Conservation (phyloP, 1,140 invertebrate genomes). For the Drosophila ogumai region DNA sequence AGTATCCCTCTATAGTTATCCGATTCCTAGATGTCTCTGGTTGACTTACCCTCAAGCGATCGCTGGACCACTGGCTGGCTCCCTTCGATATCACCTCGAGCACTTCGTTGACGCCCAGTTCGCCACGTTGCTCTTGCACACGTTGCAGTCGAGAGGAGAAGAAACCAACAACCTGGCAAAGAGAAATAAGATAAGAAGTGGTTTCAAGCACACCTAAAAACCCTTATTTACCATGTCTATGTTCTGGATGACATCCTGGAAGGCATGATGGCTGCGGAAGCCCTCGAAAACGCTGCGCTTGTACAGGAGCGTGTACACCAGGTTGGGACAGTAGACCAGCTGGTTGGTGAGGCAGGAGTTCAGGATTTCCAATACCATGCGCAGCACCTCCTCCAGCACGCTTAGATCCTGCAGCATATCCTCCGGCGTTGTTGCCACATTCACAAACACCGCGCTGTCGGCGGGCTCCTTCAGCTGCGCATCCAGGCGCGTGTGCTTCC, state of each 20-base stretch:
- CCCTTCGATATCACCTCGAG: conserved; percentile 94
- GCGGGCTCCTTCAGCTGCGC: conserved; percentile 82
- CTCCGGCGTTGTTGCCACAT: conserved; percentile 77
- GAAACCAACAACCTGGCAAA: conserved; percentile 92
- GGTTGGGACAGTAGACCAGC: conserved; percentile 95
- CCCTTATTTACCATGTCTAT: conserved; percentile 93
- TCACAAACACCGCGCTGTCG: conserved; percentile 74
- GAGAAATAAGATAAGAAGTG: not conserved
- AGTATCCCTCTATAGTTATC: not conserved
- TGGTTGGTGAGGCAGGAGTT: conserved; percentile 96
- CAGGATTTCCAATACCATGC: conserved; percentile 98
- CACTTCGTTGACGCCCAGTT: conserved; percentile 93
- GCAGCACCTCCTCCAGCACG: conserved; percentile 98
- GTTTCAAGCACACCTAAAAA: conserved; percentile 4
- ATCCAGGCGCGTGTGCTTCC: conserved; percentile 89
- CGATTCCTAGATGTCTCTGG: not conserved
- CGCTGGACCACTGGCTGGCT: conserved; percentile 94
- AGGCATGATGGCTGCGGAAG: conserved; percentile 94
- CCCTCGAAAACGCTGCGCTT: conserved; percentile 96
- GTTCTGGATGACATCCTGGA: conserved; percentile 98
- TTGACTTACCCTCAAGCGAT: conserved; percentile 92
- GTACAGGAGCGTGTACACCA: conserved; percentile 98
- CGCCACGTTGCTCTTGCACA: conserved; percentile 88
- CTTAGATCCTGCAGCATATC: conserved; percentile 93
- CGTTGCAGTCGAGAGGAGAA: conserved; percentile 91